Conservation (phyloP, 2,888 invertebrate species). For the Tetranychus piercei region DNA sequence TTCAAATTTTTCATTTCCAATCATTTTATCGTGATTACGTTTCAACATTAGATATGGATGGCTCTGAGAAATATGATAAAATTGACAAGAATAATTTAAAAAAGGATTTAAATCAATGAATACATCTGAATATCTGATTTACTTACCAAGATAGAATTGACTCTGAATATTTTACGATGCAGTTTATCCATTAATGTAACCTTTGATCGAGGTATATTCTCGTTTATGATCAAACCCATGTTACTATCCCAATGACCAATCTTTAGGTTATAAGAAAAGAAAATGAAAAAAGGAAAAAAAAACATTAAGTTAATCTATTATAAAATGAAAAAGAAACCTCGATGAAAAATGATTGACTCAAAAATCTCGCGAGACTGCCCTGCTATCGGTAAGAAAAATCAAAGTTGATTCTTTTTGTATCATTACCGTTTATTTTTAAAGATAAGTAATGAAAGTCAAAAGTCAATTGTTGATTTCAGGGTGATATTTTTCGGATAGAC, state of each 20-base stretch:
- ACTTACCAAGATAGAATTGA: slow-evolving; percentile 54
- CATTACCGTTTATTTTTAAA: no score
- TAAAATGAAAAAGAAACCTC: not conserved
- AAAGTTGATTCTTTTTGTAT: no score
- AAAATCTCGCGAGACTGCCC: no score
- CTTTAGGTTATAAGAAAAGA: slow-evolving; percentile 32
- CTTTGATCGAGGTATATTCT: slow-evolving; percentile 52
- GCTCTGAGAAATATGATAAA: not conserved
- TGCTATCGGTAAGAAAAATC: no score
- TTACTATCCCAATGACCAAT: slow-evolving; percentile 73
- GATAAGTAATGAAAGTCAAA: no score
- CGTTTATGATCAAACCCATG: slow-evolving; percentile 50
- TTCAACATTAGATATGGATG: slow-evolving; percentile 31
- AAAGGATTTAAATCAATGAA: not conserved
- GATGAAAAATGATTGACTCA: no score
- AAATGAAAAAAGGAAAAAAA: not conserved
- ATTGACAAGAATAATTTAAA: not conserved
- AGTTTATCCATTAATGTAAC: slow-evolving; percentile 26
- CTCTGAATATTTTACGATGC: slow-evolving; percentile 61
- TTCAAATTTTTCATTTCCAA: slow-evolving; percentile 57
- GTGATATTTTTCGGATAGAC: no score
- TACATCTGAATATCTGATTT: slow-evolving; percentile 25
- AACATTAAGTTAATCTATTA: not conserved
- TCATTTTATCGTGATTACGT: slow-evolving; percentile 34
- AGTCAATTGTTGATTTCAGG: no score